A percentile compares a stretch with the other conserved stretches of the same genome.
phyloP scores from a whole-genome alignment of 2,113 vertebrate genomes.

The Amia ocellicauda region DNA sequence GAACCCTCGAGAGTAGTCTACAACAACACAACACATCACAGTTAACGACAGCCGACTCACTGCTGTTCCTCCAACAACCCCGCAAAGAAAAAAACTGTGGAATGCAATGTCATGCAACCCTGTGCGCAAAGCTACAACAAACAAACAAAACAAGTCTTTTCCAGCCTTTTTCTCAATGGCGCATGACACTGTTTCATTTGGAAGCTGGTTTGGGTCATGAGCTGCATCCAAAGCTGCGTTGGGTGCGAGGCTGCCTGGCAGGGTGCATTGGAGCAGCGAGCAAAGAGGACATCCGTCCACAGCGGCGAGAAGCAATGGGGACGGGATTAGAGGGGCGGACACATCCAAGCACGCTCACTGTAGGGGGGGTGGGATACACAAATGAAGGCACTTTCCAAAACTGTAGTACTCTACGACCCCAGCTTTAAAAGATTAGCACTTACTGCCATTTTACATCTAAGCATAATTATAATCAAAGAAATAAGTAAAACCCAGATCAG shows the following conservation, averaged over 20 bases:
- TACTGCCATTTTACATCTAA: no score
- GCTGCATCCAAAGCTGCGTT: neutral
- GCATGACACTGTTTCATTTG: neutral
- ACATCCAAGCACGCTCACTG: neutral
- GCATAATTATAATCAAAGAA: no score
- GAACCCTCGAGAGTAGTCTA: conserved; percentile 93
- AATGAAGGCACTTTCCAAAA: conserved; percentile 10
- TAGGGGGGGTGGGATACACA: neutral
- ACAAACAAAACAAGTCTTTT: neutral
- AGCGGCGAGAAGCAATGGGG: neutral
- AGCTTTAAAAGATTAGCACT: no score
- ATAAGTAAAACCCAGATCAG: no score
- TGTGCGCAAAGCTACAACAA: conserved; percentile 13
- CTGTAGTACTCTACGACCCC: conserved; percentile 23
- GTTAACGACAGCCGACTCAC: neutral
- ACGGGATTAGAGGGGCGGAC: neutral
- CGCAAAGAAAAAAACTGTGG: neutral
- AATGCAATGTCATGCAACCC: conserved; percentile 41
- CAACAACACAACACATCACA: conserved; percentile 24
- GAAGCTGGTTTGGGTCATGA: conserved; percentile 14
- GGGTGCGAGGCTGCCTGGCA: conserved; percentile 3
- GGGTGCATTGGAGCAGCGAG: neutral
- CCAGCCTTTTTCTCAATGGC: neutral
- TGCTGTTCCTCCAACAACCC: no score
- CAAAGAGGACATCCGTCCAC: conserved; percentile 2